These are phyloP conservation scores for Hydriomena furcata DNA, from an alignment of 2,888 invertebrate species.

Conservation along the genomic window DNA sequence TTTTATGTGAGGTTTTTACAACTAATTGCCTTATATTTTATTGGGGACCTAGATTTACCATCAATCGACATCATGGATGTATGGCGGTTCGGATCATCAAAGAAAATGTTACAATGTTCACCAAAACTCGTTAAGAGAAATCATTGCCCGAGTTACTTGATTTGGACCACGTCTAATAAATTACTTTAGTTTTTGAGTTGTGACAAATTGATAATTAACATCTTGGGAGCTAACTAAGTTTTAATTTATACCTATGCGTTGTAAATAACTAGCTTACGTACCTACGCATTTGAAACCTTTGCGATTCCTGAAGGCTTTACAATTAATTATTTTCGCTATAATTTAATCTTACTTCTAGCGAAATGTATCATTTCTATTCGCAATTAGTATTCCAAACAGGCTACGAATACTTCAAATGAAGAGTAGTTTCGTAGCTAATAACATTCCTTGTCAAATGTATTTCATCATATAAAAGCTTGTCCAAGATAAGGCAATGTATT, in stretches of 20 bases:
- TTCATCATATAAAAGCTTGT: constrained; percentile 18
- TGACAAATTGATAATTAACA: constrained; percentile 23
- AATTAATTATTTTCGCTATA: no score
- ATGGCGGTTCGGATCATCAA: constrained; percentile 28
- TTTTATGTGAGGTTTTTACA: constrained; percentile 26
- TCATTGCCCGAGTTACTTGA: constrained; percentile 34
- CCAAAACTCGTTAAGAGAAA: constrained; percentile 33
- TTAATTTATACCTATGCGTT: constrained; percentile 19
- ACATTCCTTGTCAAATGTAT: background rate
- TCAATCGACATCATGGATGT: constrained; percentile 27
- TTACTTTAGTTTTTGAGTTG: constrained; percentile 27
- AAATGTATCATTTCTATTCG: no score
- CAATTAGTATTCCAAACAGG: background rate
- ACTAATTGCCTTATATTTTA: constrained; percentile 33
- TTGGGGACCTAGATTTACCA: constrained; percentile 33
- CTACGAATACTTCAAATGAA: background rate
- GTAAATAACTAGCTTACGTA: constrained; percentile 21
- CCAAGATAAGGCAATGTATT: constrained; percentile 39
- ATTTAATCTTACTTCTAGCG: no score
- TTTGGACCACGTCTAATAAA: constrained; percentile 29
- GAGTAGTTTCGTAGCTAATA: background rate
- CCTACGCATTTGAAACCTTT: background rate
- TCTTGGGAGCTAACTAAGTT: constrained; percentile 6
- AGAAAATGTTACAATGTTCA: constrained; percentile 32
- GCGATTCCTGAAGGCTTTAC: no score